Evolutionary conservation across 2,888 invertebrate genomes (phyloP), one percentile per base, ranked within the genome.

Genomic region (Latrodectus elegans): DNA sequence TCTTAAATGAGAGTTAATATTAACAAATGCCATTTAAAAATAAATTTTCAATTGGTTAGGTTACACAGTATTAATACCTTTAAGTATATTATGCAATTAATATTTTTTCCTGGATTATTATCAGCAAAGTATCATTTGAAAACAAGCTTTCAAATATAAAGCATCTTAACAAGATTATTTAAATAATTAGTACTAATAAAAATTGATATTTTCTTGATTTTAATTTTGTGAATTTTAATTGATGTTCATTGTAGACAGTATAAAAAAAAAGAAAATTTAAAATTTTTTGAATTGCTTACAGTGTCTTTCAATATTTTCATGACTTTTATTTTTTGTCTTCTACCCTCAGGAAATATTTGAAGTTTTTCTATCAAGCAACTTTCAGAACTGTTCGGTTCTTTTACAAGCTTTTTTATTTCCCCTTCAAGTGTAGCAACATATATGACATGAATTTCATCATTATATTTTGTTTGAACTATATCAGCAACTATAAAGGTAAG

Each of bases 321-420:
- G 9, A 89, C 95, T 10, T 96, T 94, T 91, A 96, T 96, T 91
- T 96, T 78, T 22, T 95, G 93, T 97, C 94, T 17, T 94, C 94
- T 90, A 94, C 93, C 74, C 96, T 94, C 64, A 94, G 93, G 91
- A 64, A 95, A 93, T 14, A 95, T 94, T 90, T 95, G 95, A 95
- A 97, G 96, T 89, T 96, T 94, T 92, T 98, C 97, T 15, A 98
- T 94, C 73, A 97, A 93, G 91, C 98, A 98, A 0, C 95, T 94
- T 81, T 94, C 94, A 38, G 79, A 53, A 0, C 94, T 93, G 51
- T 94, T 92, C 0, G 96, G 95, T 89, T 96, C 92, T 12, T 96
- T 94, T 0, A 96, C 95, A 91, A 97, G 93, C 92, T 98, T 98
- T 91, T 96, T 94, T 22, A 98, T 94, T 60, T 95, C 92, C 1